Evolutionary conservation across 2,888 invertebrate species (phyloP).

Genomic region (Punctoribates punctum): DNA sequence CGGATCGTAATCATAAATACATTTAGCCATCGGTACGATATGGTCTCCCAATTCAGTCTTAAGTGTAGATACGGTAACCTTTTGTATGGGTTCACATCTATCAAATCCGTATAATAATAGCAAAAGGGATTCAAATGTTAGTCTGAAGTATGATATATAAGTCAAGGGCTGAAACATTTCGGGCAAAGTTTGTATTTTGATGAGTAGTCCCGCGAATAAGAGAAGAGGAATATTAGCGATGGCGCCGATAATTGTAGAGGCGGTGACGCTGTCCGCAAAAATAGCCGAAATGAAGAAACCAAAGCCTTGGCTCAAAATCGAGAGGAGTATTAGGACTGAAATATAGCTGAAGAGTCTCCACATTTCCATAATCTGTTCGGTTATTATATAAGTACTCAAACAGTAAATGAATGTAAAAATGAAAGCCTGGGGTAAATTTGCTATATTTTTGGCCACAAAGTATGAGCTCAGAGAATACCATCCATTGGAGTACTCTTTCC

Average conservation of each 20-base stretch:
- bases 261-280: conserved; percentile 37
- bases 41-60: conserved; percentile 38
- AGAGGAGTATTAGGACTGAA: conserved; percentile 76
- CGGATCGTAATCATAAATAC: conserved; percentile 28
- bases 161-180: conserved; percentile 87
- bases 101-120: conserved; percentile 77
- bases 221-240: conserved; percentile 72
- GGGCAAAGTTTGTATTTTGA: conserved; percentile 92
- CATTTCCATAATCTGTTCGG: conserved; percentile 71
- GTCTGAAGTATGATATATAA: conserved; percentile 87
- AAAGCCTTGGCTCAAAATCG: conserved; percentile 85
- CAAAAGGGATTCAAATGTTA: conserved; percentile 86
- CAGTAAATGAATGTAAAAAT: conserved; percentile 61
- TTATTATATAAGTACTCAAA: conserved; percentile 70
- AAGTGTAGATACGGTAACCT: not conserved
- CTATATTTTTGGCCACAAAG: conserved; percentile 41
- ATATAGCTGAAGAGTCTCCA: conserved; percentile 63
- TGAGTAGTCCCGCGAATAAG: conserved; percentile 93
- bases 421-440: conserved; percentile 61
- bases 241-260: conserved; percentile 39
- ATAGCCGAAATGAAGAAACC: conserved; percentile 52
- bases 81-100: conserved; percentile 53
- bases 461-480: conserved; percentile 44
- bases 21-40: conserved; percentile 34
- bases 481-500: conserved; percentile 43